Percentiles rank a stretch among this genome's conserved stretches.
These are phyloP conservation scores for Buceros bicornis DNA, from an alignment of 2,797 vertebrate genomes.

Conservation along the genomic window DNA sequence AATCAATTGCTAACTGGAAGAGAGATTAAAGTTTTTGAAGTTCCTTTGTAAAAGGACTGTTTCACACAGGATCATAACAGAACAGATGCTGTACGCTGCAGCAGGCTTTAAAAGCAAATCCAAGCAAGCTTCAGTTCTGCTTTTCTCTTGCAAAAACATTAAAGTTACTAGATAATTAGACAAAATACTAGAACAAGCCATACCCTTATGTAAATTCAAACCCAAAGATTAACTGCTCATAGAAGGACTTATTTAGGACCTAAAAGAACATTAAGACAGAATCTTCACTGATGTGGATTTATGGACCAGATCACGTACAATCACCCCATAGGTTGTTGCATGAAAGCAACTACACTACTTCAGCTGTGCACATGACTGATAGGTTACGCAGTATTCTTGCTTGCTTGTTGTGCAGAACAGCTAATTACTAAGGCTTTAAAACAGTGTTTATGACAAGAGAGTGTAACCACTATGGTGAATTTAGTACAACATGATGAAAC, in stretches of 20 bases:
- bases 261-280: not conserved
- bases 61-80: not conserved
- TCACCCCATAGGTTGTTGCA: rapidly evolving
- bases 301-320: not conserved
- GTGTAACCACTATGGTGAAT: not conserved
- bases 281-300: not conserved
- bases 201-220: not conserved
- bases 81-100: not conserved
- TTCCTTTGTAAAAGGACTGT: not conserved
- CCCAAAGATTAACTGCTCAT: not conserved
- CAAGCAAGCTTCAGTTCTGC: not conserved
- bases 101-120: not conserved
- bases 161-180: not conserved
- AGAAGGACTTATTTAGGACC: not conserved
- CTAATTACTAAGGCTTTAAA: not conserved
- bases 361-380: not conserved
- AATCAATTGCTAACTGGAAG: constrained; percentile 95
- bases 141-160: not conserved
- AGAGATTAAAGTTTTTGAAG: constrained; percentile 16
- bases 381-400: not conserved
- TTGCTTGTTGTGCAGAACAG: not conserved
- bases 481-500: not conserved
- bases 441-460: not conserved
- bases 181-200: not conserved
- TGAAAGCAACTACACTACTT: not conserved